phyloP scores from a whole-genome alignment of 2,888 invertebrate genomes.

The Xestia ashworthii region DNA sequence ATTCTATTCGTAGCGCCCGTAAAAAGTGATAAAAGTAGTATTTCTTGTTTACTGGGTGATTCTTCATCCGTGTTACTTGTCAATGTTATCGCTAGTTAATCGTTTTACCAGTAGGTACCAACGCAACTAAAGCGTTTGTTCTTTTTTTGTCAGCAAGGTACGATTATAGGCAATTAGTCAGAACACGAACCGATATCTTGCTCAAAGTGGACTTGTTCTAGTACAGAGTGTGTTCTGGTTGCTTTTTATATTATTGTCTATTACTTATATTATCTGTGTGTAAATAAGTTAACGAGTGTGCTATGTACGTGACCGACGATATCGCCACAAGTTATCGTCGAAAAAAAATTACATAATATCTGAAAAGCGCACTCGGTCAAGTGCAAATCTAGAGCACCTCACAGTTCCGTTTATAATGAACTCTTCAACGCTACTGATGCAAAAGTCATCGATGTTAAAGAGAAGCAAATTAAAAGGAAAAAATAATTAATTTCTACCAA shows the following conservation, averaged over 20 bases:
- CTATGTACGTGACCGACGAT: conserved; percentile 64
- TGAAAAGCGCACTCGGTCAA: conserved; percentile 50
- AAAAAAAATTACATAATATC: conserved; percentile 66
- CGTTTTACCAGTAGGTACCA: conserved; percentile 49
- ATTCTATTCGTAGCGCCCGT: conserved; percentile 49
- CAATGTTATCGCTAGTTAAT: conserved; percentile 67
- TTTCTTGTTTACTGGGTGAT: conserved; percentile 65
- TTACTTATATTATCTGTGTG: conserved; percentile 24
- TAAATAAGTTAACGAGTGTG: conserved; percentile 37
- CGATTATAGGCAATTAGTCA: conserved; percentile 42
- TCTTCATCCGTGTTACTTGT: conserved; percentile 68
- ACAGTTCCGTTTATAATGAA: conserved; percentile 37
- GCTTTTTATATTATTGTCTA: conserved; percentile 32
- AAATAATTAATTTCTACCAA: conserved; percentile 17
- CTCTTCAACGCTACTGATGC: conserved; percentile 4
- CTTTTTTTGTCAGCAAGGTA: conserved; percentile 44
- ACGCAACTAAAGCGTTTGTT: conserved; percentile 48
- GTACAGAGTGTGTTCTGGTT: conserved; percentile 9
- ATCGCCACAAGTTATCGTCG: conserved; percentile 63
- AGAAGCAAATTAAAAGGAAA: conserved; percentile 28
- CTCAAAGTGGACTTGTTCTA: conserved; percentile 43
- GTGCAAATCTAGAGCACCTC: conserved; percentile 34
- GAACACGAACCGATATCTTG: conserved; percentile 35
- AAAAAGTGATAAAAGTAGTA: conserved; percentile 59
- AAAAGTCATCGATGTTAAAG: conserved; percentile 16